Base-by-base conservation (phyloP, 2,888 invertebrate genomes). In the Silvanus unidentatus region DNA sequence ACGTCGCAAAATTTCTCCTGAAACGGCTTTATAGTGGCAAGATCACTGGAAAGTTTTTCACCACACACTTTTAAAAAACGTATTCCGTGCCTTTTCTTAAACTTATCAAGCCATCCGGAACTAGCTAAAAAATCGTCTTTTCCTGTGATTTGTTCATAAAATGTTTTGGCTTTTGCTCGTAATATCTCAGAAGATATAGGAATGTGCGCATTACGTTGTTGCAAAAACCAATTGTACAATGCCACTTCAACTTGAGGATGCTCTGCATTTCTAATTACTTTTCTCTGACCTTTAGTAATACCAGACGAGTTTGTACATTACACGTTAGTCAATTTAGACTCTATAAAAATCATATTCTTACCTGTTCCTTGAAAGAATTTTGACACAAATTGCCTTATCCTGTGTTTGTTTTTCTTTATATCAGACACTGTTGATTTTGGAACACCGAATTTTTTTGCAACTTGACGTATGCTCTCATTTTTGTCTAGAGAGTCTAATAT, bases 1-100 rank as follows among this genome's bases (percentile, higher is more conserved):
- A 43, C 40, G 36, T 39, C 41, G 35, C 29, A 62, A 64, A 50
- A 57, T 59, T 48, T 50, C 45, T n/a, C n/a, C n/a, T n/a, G n/a
- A n/a, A 27, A 55, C 43, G 12, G 46, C 44, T 44, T 16, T 32
- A 35, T 39, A 35, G 40, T 50, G n/a, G n/a, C n/a, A n/a, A n/a
- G 43, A 36, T 38, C 41, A 45, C 10, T 32, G 5, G 32, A 32
- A 3, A 32, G 10, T 32, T 32, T 32, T 36, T 52, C 48, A n/a
- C 52, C 50, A 15, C 45, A 45, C 16, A 52, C 35, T 37, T 39
- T 46, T 32, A 53, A 37, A 13, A 30, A 39, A 15, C 52, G 42
- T 29, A 55, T 54, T 38, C 52, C 48, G 45, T 39, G 45, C 28
- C 46, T 44, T 9, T 43, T 44, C 41, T 52, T 55, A 40, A 54